phyloP scores from a whole-genome alignment of 2,797 vertebrate species.

The Phataginus tricuspis region DNA sequence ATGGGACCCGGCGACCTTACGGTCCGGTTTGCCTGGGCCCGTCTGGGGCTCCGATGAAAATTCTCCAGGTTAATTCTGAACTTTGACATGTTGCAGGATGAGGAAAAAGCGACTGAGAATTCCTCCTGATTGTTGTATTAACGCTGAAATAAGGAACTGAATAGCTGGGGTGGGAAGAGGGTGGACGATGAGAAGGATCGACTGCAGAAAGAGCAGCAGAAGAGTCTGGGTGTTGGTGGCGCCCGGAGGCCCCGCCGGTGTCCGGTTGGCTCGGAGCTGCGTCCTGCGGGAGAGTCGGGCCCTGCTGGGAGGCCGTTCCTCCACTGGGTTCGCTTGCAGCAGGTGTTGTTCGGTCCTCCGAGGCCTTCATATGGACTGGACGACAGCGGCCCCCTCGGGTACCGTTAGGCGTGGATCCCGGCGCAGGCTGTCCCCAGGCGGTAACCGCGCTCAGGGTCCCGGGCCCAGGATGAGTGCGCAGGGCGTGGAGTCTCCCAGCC shows the following conservation, averaged over 20 bases:
- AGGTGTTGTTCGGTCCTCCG: background rate
- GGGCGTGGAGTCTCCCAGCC: too few relatives aligned
- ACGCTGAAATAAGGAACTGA: background rate
- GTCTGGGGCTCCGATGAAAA: background rate
- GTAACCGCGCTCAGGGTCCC: too few relatives aligned
- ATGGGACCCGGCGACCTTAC: rapidly evolving
- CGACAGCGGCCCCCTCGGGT: too few relatives aligned
- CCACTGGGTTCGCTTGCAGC: too few relatives aligned
- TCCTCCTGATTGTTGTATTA: background rate
- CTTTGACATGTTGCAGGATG: background rate
- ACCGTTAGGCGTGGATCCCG: too few relatives aligned
- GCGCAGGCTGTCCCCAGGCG: too few relatives aligned
- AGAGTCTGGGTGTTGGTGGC: background rate
- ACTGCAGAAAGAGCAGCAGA: background rate
- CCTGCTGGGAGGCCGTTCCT: too few relatives aligned
- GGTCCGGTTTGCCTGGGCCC: rapidly evolving
- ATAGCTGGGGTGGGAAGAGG: background rate
- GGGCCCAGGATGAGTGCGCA: too few relatives aligned
- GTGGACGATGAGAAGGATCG: background rate
- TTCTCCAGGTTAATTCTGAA: background rate
- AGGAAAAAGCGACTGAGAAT: background rate
- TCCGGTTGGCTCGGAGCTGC: too few relatives aligned
- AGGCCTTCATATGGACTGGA: background rate
- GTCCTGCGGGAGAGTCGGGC: background rate
- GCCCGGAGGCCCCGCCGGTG: background rate